Evolutionary conservation across 2,888 invertebrate species (phyloP), one percentile per base, ranked within the genome.

Genomic region (Strigamia maritima): DNA sequence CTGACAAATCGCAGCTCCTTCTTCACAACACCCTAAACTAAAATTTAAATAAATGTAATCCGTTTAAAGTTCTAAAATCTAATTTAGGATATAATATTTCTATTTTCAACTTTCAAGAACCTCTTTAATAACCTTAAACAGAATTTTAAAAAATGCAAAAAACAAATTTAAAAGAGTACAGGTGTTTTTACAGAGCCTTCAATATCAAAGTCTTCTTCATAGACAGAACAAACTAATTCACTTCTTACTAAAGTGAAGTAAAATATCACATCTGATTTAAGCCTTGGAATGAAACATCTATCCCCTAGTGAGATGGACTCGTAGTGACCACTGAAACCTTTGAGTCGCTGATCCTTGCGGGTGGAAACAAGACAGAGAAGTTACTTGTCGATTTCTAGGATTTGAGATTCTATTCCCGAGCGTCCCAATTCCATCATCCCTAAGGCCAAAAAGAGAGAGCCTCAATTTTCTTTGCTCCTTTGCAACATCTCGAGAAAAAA

Each of bases 261-360:
- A 26, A 65, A 65, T 65, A 65, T 65, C 65, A 65, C 65, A 65
- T 65, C 65, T 65, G 65, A 65, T 65, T 65, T 65, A 24, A 7
- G 24, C 65, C 26, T 65, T 19, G 65, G 14, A 65, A 65, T 65
- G 65, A 65, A 28, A 65, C 65, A 65, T 65, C 65, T 65, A 65
- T 65, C 65, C 65, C 65, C 65, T 26, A 16, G 65, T 65, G 65
- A 28, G 65, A 65, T 65, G 65, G 26, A 26, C 65, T 14, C 10
- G 26, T 24, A 65, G 65, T 65, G 65, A 65, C 65, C 65, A 65
- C 65, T 65, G 65, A 65, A 65, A 65, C 65, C 65, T 65, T 65
- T 65, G 65, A 49, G 65, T 26, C 65, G 65, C 28, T 65, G 65
- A 65, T 65, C 65, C 65, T 65, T 10, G 65, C 65, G 65, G 49